Conservation (phyloP, 2,113 vertebrate genomes). For the Gnathochromis pfefferi region DNA sequence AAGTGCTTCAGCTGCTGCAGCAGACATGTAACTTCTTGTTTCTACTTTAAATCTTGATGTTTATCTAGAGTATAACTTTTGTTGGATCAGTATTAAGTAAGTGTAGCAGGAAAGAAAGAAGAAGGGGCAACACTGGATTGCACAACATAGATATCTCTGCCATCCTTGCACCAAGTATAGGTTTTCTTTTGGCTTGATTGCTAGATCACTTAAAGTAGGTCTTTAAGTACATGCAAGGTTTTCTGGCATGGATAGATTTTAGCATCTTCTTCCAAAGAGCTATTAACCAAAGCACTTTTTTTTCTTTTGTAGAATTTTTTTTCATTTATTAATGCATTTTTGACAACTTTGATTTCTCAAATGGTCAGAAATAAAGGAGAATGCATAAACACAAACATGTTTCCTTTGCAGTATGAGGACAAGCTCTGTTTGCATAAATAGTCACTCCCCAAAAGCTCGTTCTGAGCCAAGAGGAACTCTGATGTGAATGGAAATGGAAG, state of each 20-base stretch:
- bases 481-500: neutral
- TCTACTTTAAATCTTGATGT: neutral
- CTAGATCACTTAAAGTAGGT: neutral
- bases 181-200: neutral
- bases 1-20: constrained; percentile 1
- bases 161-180: neutral
- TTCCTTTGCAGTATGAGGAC: neutral
- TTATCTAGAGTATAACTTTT: neutral
- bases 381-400: neutral
- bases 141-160: neutral
- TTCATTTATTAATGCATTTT: neutral
- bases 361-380: neutral
- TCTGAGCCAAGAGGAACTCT: neutral
- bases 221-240: neutral
- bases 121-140: neutral
- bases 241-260: neutral
- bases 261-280: neutral
- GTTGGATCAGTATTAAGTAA: neutral
- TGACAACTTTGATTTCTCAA: neutral
- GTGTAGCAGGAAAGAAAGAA: neutral
- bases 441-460: neutral
- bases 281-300: neutral
- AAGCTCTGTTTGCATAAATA: neutral
- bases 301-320: neutral
- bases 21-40: neutral